Base-by-base conservation (phyloP, 2,888 invertebrate species). In the Girardia tigrina region DNA sequence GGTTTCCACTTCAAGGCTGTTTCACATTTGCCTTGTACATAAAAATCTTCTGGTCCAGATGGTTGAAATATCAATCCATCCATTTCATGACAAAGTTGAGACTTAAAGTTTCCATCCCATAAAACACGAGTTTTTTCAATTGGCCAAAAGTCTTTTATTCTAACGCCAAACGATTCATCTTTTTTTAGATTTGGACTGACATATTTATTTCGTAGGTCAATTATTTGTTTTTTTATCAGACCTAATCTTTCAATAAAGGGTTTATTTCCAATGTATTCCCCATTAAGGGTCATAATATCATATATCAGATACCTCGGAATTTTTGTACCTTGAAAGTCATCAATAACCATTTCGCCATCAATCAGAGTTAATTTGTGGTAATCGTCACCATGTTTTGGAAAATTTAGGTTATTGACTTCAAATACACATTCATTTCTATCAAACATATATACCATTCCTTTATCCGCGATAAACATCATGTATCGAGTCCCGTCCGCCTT, bases 21-120 rank as follows among this genome's bases (percentile, higher is more conserved):
- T 42, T 88, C 86, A 80, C 91, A 93, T 6, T 88, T 87, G 0
- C 98, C 98, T 6, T 91, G 86, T 16, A 87, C 86, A 82, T 98
- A 98, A 16, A 91, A 90, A 83, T 90, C 91, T 78, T 88, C 87
- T 14, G 72, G 74, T 26, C 79, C 79, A 0, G 90, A 87, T 0
- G 98, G 98, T 83, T 99, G 98, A 83, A 97, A 99, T 81, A 99
- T 93, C 16, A 98, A 87, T 23, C 98, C 98, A 82, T 99, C 98
- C 0, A 95, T 94, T 83, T 97, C 94, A 82, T 99, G 98, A 0
- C 89, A 87, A 23, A 98, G 86, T 36, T 89, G 88, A 79, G 89
- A 89, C 0, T 90, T 88, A 85, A 98, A 97, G 81, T 91, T 91
- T 70, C 91, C 90, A 16, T 90, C 89, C 36, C 36, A 36, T 36